Evolutionary conservation across 2,797 vertebrate species (phyloP).

Genomic region (Falco biarmicus): DNA sequence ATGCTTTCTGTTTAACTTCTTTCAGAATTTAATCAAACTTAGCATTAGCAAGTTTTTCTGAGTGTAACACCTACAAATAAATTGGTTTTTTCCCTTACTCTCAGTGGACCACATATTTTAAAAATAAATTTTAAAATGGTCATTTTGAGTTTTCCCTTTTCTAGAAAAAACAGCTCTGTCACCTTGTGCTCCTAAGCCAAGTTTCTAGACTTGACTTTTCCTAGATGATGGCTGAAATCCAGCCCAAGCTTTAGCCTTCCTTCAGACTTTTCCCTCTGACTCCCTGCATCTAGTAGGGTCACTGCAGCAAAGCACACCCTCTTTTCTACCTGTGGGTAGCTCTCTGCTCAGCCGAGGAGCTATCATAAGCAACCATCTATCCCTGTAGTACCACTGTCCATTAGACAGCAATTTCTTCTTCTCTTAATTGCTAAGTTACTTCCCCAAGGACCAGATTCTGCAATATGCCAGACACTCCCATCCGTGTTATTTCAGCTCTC

Average conservation of each 20-base stretch:
- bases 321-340: background rate
- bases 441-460: background rate
- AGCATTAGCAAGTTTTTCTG: background rate
- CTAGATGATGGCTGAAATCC: background rate
- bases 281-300: background rate
- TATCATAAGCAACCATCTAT: background rate
- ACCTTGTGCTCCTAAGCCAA: background rate
- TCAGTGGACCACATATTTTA: background rate
- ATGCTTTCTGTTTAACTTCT: background rate
- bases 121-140: background rate
- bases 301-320: background rate
- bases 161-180: background rate
- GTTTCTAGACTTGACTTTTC: background rate
- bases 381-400: rapidly evolving
- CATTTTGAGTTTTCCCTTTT: background rate
- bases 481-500: background rate
- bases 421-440: background rate
- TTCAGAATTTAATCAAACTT: background rate
- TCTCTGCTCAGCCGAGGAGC: background rate
- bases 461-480: background rate
- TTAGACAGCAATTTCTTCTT: background rate
- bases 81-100: background rate
- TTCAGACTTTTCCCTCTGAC: background rate
- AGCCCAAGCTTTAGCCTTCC: background rate
- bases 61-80: background rate